These are phyloP conservation scores for Eulacestoma nigropectus DNA, from an alignment of 2,113 vertebrate genomes.

Conservation along the genomic window DNA sequence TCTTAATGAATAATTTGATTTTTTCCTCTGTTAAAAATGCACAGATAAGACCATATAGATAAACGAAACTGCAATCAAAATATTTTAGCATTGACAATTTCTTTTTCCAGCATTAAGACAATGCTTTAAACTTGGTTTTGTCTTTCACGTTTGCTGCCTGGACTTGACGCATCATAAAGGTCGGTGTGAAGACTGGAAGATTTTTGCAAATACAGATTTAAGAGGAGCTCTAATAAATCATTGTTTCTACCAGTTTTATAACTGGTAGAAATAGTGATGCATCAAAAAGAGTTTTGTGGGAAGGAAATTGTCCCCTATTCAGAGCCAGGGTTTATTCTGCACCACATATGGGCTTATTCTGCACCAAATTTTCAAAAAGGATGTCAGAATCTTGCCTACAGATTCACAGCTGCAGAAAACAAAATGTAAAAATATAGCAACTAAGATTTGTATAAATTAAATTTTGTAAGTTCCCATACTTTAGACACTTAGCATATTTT, in stretches of 20 bases:
- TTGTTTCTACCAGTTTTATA: neutral
- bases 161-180: neutral
- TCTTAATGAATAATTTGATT: slow-evolving; percentile 47
- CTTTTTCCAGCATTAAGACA: slow-evolving; percentile 6
- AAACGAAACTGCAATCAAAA: slow-evolving; percentile 30
- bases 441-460: neutral
- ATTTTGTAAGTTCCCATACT: neutral
- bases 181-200: neutral
- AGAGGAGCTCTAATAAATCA: neutral
- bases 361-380: neutral
- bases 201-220: neutral
- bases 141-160: neutral
- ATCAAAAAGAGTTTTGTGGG: neutral
- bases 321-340: neutral
- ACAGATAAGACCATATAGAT: slow-evolving; percentile 33
- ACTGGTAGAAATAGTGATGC: neutral
- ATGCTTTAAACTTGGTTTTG: slow-evolving; percentile 45
- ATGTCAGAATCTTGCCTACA: neutral
- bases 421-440: neutral
- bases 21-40: slow-evolving; percentile 44
- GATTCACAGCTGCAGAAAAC: neutral
- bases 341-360: neutral
- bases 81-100: slow-evolving; percentile 43
- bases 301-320: neutral
- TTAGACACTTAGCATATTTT: neutral